Base-by-base conservation (phyloP, 2,113 vertebrate species). In the Cettia cetti region DNA sequence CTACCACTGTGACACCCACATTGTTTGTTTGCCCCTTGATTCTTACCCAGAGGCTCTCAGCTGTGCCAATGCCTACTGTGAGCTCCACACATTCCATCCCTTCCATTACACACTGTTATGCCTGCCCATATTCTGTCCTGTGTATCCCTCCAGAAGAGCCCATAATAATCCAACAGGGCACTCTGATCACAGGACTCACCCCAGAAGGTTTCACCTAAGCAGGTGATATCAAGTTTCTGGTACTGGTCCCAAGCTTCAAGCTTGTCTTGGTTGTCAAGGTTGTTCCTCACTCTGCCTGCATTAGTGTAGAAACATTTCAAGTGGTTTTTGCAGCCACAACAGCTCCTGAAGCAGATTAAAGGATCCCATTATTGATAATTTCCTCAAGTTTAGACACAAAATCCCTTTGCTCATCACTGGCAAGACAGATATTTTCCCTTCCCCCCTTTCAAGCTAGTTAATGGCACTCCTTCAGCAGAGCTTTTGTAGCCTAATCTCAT, bases 161-260 rank as follows among this genome's bases (percentile, higher is more conserved):
- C 4, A 1, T 3, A 15, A 44, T 19, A 40, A 15, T 26, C 59
- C 49, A 21, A 3, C n/a, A 35, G 6, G 40, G 16, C 17, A 8
- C 40, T 47, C n/a, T 21, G 35, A 9, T 11, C 19, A 44, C 13
- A 56, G 40, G 24, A 15, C 21, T 56, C 35, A 30, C 44, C 23
- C 22, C 35, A 49, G 2, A 16, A 28, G 23, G 24, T 71, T 64
- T 64, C 66, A 35, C 26, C 35, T 27, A 26, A 10, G 56, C 15
- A n/a, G 30, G 6, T 35, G 23, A 17, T 20, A 61, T 14, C 15
- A n/a, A 45, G n/a, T 40, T n/a, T 14, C n/a, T 61, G 63, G 12
- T 15, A 19, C 22, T 33, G 45, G 74, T n/a, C n/a, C 5, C 7
- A 63, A 40, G 21, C 14, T 60, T 77, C 0, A 0, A 52, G 18